Conservation (phyloP, 2,888 invertebrate genomes). For the Peribatodes rhomboidaria region DNA sequence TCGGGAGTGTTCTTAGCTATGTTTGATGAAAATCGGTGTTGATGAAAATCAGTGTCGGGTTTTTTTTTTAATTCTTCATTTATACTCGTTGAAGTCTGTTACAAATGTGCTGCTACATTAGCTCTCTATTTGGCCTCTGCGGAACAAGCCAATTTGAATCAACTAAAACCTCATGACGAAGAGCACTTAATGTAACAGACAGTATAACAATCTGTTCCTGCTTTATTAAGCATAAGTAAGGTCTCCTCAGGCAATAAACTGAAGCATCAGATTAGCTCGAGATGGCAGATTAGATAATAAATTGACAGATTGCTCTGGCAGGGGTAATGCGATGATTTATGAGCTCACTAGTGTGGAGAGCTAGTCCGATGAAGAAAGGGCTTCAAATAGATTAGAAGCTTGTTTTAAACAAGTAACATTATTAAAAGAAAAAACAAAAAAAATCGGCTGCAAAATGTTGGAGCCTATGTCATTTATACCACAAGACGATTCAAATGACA, state of each 20-base stretch:
- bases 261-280: constrained; percentile 14
- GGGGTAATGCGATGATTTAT: constrained; percentile 11
- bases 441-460: too few relatives aligned
- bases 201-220: constrained; percentile 8
- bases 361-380: not conserved
- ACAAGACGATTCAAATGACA: too few relatives aligned
- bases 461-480: too few relatives aligned
- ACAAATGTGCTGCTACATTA: too few relatives aligned
- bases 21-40: too few relatives aligned
- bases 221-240: constrained; percentile 12
- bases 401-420: too few relatives aligned
- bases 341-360: not conserved
- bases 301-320: constrained; percentile 15
- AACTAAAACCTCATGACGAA: not conserved
- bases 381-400: not conserved
- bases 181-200: not conserved
- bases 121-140: too few relatives aligned
- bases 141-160: not conserved
- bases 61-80: too few relatives aligned
- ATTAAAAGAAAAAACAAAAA: too few relatives aligned
- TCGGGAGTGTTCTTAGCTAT: too few relatives aligned
- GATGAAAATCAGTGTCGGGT: too few relatives aligned
- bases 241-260: constrained; percentile 16
- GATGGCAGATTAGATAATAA: constrained; percentile 15
- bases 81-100: too few relatives aligned